Evolutionary conservation across 92 coral and sea anemone genomes (phyloP), one percentile per base, ranked within the genome.

Genomic region (Porites lobata): DNA sequence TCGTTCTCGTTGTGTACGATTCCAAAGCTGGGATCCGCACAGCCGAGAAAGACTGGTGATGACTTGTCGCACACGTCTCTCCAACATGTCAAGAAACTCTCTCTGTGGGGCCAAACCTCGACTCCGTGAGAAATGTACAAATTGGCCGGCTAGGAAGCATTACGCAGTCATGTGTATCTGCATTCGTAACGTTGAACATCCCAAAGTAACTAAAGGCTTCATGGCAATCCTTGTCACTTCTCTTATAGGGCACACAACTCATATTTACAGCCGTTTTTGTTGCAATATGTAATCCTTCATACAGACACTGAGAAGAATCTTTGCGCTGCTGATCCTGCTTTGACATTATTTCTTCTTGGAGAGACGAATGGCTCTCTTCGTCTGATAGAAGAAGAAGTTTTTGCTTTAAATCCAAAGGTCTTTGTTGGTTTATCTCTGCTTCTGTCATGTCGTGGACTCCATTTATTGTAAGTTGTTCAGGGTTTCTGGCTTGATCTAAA

Each of bases 1-100:
- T 80, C 65, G 9, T 69, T 73, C 72, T 86, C 90, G 10, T 86
- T 82, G 47, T 85, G 90, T 3, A 91, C 38, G 17, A 89, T 83
- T 47, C 98, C 98, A 84, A 91, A 93, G n/a, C 83, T 76, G 10
- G 70, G 85, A 69, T 95, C 93, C 1, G 85, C 68, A 58, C 98
- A 95, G 14, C 98, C 98, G 17, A 95, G 71, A 56, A 74, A 85
- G 62, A 95, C 81, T 9, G 79, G 69, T 14, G 91, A 86, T 18
- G 83, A 70, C 17, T 63, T 83, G 20, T 77, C 79, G 52, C 96
- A 93, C 68, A 76, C 87, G 47, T 85, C 93, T 21, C 89, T 82
- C 75, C 83, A 84, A 51, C 98, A 95, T 24, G 87, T 78, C n/a
- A 86, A 6, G 76, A 22, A 10, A 93, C 91, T 38, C 65, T 43